Conservation (phyloP, 1,140 invertebrate genomes). For the Zaprionus ornatus region DNA sequence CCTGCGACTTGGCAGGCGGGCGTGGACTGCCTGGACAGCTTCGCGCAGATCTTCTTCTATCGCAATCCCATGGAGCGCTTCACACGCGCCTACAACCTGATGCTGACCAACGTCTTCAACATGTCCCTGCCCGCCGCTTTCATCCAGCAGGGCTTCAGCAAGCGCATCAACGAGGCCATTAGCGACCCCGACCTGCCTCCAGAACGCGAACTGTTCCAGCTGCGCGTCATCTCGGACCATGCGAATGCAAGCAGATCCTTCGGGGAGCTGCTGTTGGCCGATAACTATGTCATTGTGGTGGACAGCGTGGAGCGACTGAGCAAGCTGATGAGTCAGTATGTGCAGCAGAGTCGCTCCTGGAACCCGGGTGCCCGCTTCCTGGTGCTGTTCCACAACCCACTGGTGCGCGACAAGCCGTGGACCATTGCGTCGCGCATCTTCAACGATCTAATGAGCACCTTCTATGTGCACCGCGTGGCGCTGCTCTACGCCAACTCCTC, state of each 20-base stretch:
- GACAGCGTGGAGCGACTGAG: conserved; percentile 52
- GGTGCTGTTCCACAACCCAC: conserved; percentile 65
- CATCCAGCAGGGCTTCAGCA: conserved; percentile 65
- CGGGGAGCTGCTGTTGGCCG: conserved; percentile 52
- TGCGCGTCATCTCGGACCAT: conserved; percentile 65
- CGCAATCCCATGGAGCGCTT: conserved; percentile 48
- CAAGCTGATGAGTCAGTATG: conserved; percentile 43
- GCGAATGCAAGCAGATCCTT: background rate
- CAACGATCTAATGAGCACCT: conserved; percentile 51
- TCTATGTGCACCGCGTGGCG: conserved; percentile 73
- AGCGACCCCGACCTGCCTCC: conserved; percentile 2
- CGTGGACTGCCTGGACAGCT: conserved; percentile 70
- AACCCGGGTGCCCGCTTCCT: conserved; percentile 77
- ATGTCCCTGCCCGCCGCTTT: conserved; percentile 66
- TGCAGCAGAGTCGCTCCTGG: conserved; percentile 66
- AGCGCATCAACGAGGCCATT: conserved; percentile 61
- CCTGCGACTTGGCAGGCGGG: conserved; percentile 62
- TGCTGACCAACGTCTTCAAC: conserved; percentile 61
- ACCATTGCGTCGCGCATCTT: conserved; percentile 64
- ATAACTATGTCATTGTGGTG: conserved; percentile 73
- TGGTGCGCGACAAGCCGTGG: conserved; percentile 32
- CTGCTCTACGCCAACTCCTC: conserved; percentile 62
- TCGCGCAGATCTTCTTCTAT: conserved; percentile 67
- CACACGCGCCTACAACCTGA: conserved; percentile 71
- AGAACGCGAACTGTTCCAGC: conserved; percentile 53